Base-by-base conservation (phyloP, 2,113 vertebrate genomes). In the Myocastor coypus region DNA sequence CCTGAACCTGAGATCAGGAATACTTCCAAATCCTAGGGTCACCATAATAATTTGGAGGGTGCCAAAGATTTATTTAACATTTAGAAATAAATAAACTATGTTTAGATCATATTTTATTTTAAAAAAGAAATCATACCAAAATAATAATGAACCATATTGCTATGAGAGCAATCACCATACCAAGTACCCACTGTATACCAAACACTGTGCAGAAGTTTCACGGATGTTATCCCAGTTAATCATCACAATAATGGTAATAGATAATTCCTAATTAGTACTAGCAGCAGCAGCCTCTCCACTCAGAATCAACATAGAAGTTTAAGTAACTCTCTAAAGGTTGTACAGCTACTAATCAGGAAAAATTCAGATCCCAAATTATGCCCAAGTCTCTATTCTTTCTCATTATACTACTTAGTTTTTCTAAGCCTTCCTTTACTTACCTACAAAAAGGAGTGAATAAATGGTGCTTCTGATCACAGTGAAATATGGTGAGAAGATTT, bases 31-130 rank as follows among this genome's bases (percentile, higher is more conserved):
- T 26, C 96, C 83, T 97, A 97, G 97, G 97, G 83, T 98, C 98
- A 99, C 98, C 98, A 87, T 97, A 99, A 96, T 96, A 98, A 98
- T 55, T 92, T 94, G 82, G 98, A 99, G 98, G 80, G 98, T 98
- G 98, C 98, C 98, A 99, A 98, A 98, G 98, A 98, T 98, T 98
- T 98, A 97, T 98, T 98, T 93, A 96, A 99, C 98, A 99, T 83
- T 26, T 97, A 95, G 24, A 52, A 97, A 97, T 42, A 86, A 95
- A 89, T 55, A 93, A 97, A 5, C 85, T 83, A 24, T n/a, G 17
- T 59, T 93, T 83, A 94, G 64, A 61, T 4, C 26, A 37, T 87
- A 30, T 96, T 97, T 96, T 96, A 91, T 85, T 98, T 88, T 98
- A 55, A 69, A 20, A 69, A 32, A 42, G 19, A 75, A 90, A 73